These are phyloP conservation scores for Rhinichthys klamathensis DNA, from an alignment of 2,113 vertebrate species.

Conservation along the genomic window DNA sequence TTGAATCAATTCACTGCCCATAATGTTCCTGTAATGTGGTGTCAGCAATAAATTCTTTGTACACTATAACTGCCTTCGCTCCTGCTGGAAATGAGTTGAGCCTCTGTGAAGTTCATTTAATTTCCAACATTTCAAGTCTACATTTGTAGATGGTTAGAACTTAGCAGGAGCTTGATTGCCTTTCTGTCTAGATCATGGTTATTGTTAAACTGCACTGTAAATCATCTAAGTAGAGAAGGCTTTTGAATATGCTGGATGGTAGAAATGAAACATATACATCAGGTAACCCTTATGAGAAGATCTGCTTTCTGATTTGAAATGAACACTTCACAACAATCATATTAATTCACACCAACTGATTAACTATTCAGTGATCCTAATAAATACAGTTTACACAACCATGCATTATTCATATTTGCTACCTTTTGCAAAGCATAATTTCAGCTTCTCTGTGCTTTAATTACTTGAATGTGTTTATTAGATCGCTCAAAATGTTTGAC, in stretches of 20 bases:
- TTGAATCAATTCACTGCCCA: slow-evolving; percentile 39
- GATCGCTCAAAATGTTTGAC: slow-evolving; percentile 36
- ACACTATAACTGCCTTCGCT: background rate
- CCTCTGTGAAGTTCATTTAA: slow-evolving; percentile 16
- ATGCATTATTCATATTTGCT: slow-evolving; percentile 55
- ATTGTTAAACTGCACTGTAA: background rate
- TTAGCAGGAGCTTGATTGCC: slow-evolving; percentile 19
- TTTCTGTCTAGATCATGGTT: slow-evolving; percentile 19
- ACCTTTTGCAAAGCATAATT: slow-evolving; percentile 29
- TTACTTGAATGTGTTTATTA: slow-evolving; percentile 45
- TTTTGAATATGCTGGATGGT: background rate
- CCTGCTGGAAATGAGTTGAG: background rate
- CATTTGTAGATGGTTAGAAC: slow-evolving; percentile 15
- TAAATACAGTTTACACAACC: slow-evolving; percentile 59
- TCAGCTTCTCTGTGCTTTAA: slow-evolving; percentile 50
- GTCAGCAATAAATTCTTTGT: slow-evolving; percentile 21
- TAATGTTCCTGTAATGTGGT: slow-evolving; percentile 41
- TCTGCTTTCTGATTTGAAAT: slow-evolving; percentile 9
- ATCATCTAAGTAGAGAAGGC: background rate
- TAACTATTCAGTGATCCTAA: slow-evolving; percentile 62
- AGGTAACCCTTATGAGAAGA: background rate
- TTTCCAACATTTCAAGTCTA: slow-evolving; percentile 8
- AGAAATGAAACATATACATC: background rate
- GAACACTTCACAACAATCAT: slow-evolving; percentile 51
- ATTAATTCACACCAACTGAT: slow-evolving; percentile 57